A percentile compares a stretch with the other conserved stretches of the same genome.
Evolutionary conservation across 2,113 vertebrate genomes (phyloP).

Genomic region (Drymodes brunneopygia): DNA sequence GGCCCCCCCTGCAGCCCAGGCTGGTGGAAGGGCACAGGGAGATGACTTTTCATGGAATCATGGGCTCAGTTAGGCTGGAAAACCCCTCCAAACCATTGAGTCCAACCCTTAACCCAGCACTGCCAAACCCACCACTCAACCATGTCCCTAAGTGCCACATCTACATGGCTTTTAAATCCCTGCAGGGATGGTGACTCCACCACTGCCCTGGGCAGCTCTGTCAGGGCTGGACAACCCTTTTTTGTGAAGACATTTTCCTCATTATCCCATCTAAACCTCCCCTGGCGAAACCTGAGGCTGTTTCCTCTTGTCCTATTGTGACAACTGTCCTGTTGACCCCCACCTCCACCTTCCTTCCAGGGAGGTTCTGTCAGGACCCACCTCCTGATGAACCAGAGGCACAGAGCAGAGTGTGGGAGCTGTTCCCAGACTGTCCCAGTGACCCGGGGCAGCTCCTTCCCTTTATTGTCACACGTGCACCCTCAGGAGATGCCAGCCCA

Average conservation of each 20-base stretch:
- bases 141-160: not conserved
- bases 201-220: not conserved
- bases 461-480: not conserved
- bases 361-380: not conserved
- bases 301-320: not conserved
- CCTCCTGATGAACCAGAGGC: not conserved
- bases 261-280: not conserved
- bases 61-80: not conserved
- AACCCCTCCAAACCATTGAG: not conserved
- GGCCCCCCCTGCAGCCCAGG: no score
- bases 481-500: not conserved
- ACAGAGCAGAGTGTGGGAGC: not conserved
- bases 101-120: not conserved
- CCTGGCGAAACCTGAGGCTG: not conserved
- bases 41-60: not conserved
- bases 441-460: not conserved
- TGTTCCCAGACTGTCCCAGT: accelerated
- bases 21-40: not conserved
- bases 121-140: not conserved
- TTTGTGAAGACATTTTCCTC: not conserved
- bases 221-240: not conserved
- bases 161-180: not conserved
- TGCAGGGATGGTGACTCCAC: not conserved
- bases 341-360: not conserved
- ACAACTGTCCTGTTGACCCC: not conserved